phyloP scores from a whole-genome alignment of 2,113 vertebrate species.

The Saguinus imperator region DNA sequence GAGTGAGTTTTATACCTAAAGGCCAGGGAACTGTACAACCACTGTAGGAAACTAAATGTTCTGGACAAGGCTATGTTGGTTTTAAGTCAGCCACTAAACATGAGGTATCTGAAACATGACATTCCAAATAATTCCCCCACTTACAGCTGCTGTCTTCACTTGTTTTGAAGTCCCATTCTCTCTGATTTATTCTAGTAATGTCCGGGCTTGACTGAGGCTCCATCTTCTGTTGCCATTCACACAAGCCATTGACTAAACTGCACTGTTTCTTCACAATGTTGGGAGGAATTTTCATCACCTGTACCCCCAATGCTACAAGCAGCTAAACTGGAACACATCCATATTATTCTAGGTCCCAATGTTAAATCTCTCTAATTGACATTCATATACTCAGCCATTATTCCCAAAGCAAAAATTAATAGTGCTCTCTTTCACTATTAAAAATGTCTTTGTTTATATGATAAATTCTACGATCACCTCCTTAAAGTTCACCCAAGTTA shows the following conservation, averaged over 20 bases:
- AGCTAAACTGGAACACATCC: not conserved
- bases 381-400: not conserved
- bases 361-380: not conserved
- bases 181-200: not conserved
- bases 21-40: not conserved
- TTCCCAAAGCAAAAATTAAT: not conserved
- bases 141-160: not conserved
- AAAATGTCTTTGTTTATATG: not conserved
- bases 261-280: not conserved
- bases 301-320: not conserved
- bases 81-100: not conserved
- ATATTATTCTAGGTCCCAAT: not conserved
- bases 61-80: not conserved
- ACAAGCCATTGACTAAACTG: not conserved
- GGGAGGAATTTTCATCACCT: not conserved
- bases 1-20: not conserved
- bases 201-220: not conserved
- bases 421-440: not conserved
- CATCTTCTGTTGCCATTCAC: not conserved
- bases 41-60: not conserved
- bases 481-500: not conserved
- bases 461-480: not conserved
- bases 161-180: not conserved
- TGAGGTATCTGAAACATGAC: not conserved
- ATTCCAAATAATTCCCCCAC: not conserved